Evolutionary conservation across 2,113 vertebrate genomes (phyloP).

Genomic region (Cricetomys ansorgei): DNA sequence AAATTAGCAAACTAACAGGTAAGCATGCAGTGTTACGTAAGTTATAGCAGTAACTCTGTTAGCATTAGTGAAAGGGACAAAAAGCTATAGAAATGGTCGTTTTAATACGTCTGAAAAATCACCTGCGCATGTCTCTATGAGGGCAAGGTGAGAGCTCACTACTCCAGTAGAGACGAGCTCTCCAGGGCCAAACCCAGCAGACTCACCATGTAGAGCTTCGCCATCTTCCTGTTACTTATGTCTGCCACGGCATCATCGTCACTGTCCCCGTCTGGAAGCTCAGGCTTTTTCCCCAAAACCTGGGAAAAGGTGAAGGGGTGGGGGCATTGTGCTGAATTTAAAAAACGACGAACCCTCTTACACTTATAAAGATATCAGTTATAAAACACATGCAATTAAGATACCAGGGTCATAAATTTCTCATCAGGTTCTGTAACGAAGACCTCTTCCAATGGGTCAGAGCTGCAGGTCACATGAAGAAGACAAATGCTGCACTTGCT

Average conservation of each 20-base stretch:
- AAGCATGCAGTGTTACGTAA: background rate
- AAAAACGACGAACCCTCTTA: background rate
- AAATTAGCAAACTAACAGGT: background rate
- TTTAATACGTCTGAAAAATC: constrained; percentile 10
- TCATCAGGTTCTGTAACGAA: background rate
- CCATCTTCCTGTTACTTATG: constrained; percentile 92
- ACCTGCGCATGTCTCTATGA: background rate
- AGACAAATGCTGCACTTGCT: background rate
- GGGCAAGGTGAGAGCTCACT: rapidly evolving
- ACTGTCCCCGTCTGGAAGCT: constrained; percentile 84
- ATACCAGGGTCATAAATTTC: background rate
- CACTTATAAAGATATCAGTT: background rate
- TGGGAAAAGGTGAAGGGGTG: constrained; percentile 63
- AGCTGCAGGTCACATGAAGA: background rate
- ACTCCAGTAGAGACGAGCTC: background rate
- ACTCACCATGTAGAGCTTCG: constrained; percentile 94
- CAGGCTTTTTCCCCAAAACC: constrained; percentile 92
- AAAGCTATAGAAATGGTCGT: background rate
- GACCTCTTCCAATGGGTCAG: background rate
- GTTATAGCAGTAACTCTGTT: background rate
- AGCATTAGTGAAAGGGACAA: constrained; percentile 11
- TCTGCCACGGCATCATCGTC: constrained; percentile 90
- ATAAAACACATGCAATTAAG: background rate
- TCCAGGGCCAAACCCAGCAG: too few species aligned
- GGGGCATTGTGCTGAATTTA: background rate